Conservation (phyloP, 2,888 invertebrate species). For the Chrysolina haemoptera region DNA sequence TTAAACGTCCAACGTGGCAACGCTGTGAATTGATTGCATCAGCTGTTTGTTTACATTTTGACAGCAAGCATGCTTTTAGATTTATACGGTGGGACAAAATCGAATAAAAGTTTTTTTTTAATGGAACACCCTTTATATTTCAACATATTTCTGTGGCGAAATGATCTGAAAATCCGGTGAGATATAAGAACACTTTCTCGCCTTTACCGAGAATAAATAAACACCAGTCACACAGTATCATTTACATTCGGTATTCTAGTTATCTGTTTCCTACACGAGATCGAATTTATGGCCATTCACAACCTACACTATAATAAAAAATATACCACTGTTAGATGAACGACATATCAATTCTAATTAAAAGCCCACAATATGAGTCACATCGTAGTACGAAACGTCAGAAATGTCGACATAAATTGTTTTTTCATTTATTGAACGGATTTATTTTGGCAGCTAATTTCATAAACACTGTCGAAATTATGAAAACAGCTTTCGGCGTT, state of each 20-base stretch:
- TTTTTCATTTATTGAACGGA: background rate
- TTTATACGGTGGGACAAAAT: too few species aligned
- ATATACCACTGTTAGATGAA: slow-evolving; percentile 1
- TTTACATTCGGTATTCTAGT: slow-evolving; percentile 6
- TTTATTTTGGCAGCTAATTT: background rate
- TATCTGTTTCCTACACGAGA: slow-evolving; percentile 9
- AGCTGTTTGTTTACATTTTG: too few species aligned
- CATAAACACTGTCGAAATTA: background rate
- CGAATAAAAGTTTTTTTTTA: too few species aligned
- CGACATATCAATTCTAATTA: slow-evolving; percentile 13
- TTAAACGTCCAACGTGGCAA: too few species aligned
- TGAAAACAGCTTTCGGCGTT: too few species aligned
- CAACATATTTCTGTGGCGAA: too few species aligned
- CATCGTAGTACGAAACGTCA: background rate
- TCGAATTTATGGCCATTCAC: slow-evolving; percentile 27
- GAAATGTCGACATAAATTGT: background rate
- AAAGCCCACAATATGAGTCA: slow-evolving; percentile 5
- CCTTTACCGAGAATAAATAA: too few species aligned
- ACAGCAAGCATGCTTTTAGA: too few species aligned
- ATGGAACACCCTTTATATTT: too few species aligned
- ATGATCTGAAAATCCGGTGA: too few species aligned
- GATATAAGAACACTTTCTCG: too few species aligned
- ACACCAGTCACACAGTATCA: background rate
- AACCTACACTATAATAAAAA: slow-evolving; percentile 34
- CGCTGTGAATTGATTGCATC: too few species aligned